Percentiles rank a stretch among this genome's conserved stretches.
These are phyloP conservation scores for Orchesella cincta DNA, from an alignment of 1,140 invertebrate genomes.

Conservation along the genomic window DNA sequence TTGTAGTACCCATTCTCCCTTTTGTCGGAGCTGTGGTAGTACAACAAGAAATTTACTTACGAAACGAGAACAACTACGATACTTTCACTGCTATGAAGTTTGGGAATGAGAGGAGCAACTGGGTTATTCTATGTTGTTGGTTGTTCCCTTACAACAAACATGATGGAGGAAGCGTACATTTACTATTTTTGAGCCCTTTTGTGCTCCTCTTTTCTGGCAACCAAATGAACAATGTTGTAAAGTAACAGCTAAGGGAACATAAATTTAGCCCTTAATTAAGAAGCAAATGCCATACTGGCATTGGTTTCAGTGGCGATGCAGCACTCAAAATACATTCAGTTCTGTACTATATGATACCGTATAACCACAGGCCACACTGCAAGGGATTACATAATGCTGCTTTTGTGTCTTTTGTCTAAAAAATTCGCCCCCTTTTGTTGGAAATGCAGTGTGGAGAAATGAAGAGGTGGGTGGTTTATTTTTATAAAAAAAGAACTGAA, in stretches of 20 bases:
- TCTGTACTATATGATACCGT: too few species aligned
- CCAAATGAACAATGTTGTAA: background rate
- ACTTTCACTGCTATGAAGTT: background rate
- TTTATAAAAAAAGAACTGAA: too few species aligned
- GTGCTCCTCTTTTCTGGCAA: background rate
- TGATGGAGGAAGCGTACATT: background rate
- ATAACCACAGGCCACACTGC: too few species aligned
- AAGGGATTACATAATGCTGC: background rate
- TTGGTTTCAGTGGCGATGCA: background rate
- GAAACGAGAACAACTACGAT: background rate
- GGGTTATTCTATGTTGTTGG: background rate
- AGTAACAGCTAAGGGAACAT: background rate
- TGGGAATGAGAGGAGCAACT: background rate
- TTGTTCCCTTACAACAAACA: background rate
- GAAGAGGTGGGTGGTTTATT: background rate
- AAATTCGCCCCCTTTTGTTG: too few species aligned
- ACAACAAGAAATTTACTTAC: background rate
- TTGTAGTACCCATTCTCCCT: background rate
- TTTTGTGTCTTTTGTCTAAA: background rate
- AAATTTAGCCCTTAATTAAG: conserved; percentile 9
- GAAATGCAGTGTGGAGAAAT: background rate
- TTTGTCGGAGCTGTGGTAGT: background rate
- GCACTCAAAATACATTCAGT: background rate
- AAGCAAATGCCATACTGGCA: background rate
- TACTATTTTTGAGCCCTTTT: background rate